A percentile compares a stretch with the other conserved stretches of the same genome.
phyloP scores from a whole-genome alignment of 2,888 invertebrate genomes.

The Gnatocerus cornutus region DNA sequence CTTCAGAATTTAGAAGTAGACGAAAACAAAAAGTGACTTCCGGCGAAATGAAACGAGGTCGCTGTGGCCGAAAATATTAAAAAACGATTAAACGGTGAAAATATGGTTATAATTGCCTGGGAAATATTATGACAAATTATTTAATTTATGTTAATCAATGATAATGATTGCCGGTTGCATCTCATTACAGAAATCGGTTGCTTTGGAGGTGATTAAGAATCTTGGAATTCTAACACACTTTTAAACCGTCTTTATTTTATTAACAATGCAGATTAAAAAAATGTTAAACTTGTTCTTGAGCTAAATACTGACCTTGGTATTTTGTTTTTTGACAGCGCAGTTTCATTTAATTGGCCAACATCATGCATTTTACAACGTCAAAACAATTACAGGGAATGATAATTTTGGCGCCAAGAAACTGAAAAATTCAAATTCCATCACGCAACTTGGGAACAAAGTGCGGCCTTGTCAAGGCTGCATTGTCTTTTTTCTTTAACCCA shows the following conservation, averaged over 20 bases:
- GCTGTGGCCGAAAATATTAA: conserved; percentile 3
- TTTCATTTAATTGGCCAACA: conserved; percentile 31
- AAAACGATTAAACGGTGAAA: conserved; percentile 7
- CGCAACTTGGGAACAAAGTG: conserved; percentile 30
- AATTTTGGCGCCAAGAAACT: conserved; percentile 12
- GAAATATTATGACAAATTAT: conserved; percentile 17
- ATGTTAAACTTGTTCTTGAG: conserved; percentile 40
- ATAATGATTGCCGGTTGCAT: conserved; percentile 9
- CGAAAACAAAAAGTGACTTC: conserved; percentile 10
- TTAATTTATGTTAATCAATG: conserved; percentile 26
- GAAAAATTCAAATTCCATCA: conserved; percentile 39
- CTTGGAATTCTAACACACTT: conserved; percentile 19
- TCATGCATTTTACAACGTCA: conserved; percentile 13
- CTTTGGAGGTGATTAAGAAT: conserved; percentile 25
- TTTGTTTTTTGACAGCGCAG: conserved; percentile 27
- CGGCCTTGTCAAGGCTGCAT: conserved; percentile 49
- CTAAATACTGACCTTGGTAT: conserved; percentile 44
- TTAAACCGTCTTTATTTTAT: conserved; percentile 16
- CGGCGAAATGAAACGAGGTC: conserved; percentile 7
- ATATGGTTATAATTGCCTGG: conserved; percentile 4
- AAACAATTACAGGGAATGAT: neutral
- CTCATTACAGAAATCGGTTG: conserved; percentile 9
- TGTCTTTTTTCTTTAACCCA: conserved; percentile 33
- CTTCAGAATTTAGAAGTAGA: conserved; percentile 4
- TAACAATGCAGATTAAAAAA: conserved; percentile 19